Conservation (phyloP, 2,113 vertebrate species). For the Heliornis fulica region DNA sequence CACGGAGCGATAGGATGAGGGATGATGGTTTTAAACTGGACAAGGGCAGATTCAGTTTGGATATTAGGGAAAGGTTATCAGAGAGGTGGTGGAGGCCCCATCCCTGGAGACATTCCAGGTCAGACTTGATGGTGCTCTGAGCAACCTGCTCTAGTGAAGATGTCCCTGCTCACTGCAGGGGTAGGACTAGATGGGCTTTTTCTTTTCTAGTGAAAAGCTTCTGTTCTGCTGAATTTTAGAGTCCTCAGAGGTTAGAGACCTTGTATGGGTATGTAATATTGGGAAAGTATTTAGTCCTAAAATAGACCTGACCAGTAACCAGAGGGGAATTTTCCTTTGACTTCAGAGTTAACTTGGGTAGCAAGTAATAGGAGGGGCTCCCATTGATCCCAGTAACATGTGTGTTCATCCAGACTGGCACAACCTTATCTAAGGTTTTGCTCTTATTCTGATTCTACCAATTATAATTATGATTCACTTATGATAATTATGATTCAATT, state of each 20-base stretch:
- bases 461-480: too few relatives aligned
- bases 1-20: too few relatives aligned
- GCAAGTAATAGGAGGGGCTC: neutral
- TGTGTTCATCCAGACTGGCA: neutral
- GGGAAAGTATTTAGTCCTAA: neutral
- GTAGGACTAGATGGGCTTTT: too few relatives aligned
- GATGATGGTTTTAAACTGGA: too few relatives aligned
- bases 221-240: neutral
- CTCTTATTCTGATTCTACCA: neutral
- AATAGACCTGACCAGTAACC: neutral
- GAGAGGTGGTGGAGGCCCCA: too few relatives aligned
- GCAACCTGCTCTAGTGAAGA: too few relatives aligned
- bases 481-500: rapidly evolving
- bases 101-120: too few relatives aligned
- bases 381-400: neutral
- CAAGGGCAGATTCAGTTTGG: too few relatives aligned
- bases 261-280: neutral
- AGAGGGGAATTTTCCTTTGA: neutral
- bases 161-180: too few relatives aligned
- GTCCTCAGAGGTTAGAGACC: neutral
- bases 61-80: too few relatives aligned
- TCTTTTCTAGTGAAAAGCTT: neutral
- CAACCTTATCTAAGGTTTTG: neutral
- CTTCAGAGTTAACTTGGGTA: neutral
- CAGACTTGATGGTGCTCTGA: too few relatives aligned